Evolutionary conservation across 2,888 invertebrate species (phyloP).

Genomic region (Phortica magna): DNA sequence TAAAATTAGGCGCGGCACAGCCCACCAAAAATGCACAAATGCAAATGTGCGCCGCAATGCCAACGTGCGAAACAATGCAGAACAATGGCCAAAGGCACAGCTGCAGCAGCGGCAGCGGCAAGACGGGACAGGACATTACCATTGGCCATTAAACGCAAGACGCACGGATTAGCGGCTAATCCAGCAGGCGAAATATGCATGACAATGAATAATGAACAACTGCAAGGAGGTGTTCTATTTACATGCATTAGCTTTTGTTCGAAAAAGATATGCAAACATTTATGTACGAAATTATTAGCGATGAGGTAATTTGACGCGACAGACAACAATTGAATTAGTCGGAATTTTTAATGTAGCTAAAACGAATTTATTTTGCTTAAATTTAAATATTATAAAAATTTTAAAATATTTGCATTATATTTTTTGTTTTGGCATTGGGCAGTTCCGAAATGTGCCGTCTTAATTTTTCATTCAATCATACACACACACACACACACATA

Average conservation of each 20-base stretch:
- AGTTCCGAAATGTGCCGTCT: too few species aligned
- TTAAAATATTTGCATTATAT: neutral
- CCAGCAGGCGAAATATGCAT: neutral
- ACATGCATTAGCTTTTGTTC: conserved; percentile 49
- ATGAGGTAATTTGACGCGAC: neutral
- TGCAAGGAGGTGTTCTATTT: conserved; percentile 50
- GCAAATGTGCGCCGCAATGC: neutral
- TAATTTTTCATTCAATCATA: neutral
- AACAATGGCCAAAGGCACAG: conserved; percentile 9
- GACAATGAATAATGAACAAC: neutral
- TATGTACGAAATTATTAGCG: neutral
- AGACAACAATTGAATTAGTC: neutral
- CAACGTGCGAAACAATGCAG: too few species aligned
- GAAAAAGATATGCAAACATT: neutral
- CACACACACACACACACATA: neutral
- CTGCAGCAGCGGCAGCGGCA: neutral
- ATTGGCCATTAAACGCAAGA: conserved; percentile 33
- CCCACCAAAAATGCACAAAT: conserved; percentile 51
- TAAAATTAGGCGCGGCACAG: conserved; percentile 62
- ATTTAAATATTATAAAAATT: neutral
- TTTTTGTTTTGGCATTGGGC: neutral
- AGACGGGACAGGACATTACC: conserved; percentile 29
- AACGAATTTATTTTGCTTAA: neutral
- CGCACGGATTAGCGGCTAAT: conserved; percentile 59
- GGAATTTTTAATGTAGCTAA: neutral